A percentile compares a stretch with the other conserved stretches of the same genome.
These are phyloP conservation scores for Gadus macrocephalus DNA, from an alignment of 2,113 vertebrate genomes.

Conservation along the genomic window DNA sequence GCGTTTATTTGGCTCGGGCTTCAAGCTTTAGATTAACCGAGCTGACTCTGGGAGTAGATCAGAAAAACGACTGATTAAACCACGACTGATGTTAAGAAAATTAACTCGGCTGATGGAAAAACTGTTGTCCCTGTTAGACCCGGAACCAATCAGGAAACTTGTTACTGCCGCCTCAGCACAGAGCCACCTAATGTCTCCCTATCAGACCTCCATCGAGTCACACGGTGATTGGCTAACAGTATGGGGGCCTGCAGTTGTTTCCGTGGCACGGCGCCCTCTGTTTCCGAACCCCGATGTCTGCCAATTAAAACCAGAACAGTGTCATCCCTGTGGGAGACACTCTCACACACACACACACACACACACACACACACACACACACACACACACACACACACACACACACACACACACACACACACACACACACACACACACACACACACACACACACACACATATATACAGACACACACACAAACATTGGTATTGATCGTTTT, in stretches of 20 bases:
- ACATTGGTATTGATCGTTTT: slow-evolving; percentile 66
- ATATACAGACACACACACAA: slow-evolving; percentile 4
- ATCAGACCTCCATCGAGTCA: slow-evolving; percentile 1
- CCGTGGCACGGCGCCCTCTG: slow-evolving; percentile 46
- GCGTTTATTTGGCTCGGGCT: no score
- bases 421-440: slow-evolving; percentile 18
- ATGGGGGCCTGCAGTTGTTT: slow-evolving; percentile 50
- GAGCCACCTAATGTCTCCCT: background rate
- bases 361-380: slow-evolving; percentile 25
- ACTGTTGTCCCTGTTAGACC: no score
- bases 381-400: slow-evolving; percentile 3
- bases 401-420: slow-evolving; percentile 4
- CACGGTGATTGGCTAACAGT: slow-evolving; percentile 57
- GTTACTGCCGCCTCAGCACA: background rate
- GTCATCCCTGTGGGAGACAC: slow-evolving; percentile 53
- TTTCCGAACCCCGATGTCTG: slow-evolving; percentile 41
- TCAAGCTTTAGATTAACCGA: no score
- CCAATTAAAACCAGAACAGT: slow-evolving; percentile 57
- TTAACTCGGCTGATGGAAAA: no score
- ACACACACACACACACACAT: slow-evolving; percentile 27
- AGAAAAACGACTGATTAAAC: no score
- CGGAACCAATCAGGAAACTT: no score
- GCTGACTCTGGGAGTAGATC: no score
- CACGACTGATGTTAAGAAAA: no score
- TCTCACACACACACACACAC: slow-evolving; percentile 16